Conservation (phyloP, 2,797 vertebrate genomes). For the Loriculus beryllinus region DNA sequence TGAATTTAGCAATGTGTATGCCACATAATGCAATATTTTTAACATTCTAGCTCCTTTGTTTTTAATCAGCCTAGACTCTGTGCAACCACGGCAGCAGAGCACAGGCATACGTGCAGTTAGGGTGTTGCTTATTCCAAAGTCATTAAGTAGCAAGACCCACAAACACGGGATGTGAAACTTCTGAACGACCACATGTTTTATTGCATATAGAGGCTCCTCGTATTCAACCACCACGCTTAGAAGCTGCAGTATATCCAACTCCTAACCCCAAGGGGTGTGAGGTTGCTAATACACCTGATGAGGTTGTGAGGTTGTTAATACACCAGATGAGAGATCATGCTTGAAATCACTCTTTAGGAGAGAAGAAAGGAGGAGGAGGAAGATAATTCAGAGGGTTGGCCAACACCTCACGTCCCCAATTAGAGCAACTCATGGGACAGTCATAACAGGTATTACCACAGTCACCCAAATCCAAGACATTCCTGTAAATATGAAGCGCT, state of each 20-base stretch:
- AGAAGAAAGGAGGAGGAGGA: slow-evolving; percentile 40
- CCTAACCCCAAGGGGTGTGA: background rate
- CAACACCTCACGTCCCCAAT: background rate
- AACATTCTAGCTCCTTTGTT: background rate
- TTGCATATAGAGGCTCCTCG: background rate
- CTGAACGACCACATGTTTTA: fast-evolving
- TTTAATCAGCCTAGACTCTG: background rate
- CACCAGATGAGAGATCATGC: background rate
- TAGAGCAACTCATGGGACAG: slow-evolving; percentile 36
- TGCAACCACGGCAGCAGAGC: background rate
- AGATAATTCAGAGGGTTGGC: background rate
- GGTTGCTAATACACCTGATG: background rate
- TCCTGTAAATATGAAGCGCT: background rate
- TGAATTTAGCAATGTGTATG: fast-evolving
- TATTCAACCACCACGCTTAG: background rate
- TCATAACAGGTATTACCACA: slow-evolving; percentile 15
- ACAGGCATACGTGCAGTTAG: fast-evolving
- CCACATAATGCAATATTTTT: background rate
- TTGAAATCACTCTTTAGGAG: slow-evolving; percentile 17
- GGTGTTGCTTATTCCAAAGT: background rate
- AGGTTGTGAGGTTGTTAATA: background rate
- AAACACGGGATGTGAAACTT: background rate
- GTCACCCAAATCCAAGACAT: slow-evolving; percentile 53
- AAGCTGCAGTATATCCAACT: background rate
- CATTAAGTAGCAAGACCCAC: background rate